A percentile compares a stretch with the other conserved stretches of the same genome.
Conservation (phyloP, 2,113 vertebrate species). For the Mesembrinibis cayennensis region DNA sequence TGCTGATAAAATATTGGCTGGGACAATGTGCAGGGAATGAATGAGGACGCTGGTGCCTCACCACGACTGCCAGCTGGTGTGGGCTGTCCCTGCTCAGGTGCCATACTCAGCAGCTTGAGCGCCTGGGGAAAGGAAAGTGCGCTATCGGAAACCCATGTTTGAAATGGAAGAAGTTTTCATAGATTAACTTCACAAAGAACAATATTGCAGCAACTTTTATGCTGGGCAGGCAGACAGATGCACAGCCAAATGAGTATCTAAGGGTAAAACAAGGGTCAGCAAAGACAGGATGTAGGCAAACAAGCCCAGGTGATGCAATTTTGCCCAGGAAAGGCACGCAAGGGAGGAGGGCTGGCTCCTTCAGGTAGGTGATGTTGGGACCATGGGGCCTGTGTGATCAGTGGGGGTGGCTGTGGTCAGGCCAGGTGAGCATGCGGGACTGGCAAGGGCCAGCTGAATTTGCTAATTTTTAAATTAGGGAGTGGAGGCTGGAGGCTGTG, state of each 20-base stretch:
- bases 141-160: background rate
- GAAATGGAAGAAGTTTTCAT: background rate
- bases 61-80: too few relatives aligned
- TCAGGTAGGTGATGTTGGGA: background rate
- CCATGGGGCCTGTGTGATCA: too few relatives aligned
- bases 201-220: background rate
- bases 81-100: background rate
- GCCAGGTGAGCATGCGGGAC: too few relatives aligned
- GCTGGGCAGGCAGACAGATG: background rate
- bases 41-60: background rate
- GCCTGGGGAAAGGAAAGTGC: background rate
- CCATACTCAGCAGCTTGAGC: background rate
- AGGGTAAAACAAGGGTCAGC: background rate
- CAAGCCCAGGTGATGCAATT: rapidly evolving
- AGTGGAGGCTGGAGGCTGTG: background rate
- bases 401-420: background rate
- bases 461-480: background rate
- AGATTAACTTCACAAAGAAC: background rate
- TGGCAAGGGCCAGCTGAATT: background rate
- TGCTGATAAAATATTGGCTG: background rate
- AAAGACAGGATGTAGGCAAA: background rate
- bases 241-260: too few relatives aligned
- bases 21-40: background rate
- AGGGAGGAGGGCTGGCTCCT: background rate
- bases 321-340: background rate